phyloP scores from a whole-genome alignment of 2,888 invertebrate species.

The Parelbella ahira region DNA sequence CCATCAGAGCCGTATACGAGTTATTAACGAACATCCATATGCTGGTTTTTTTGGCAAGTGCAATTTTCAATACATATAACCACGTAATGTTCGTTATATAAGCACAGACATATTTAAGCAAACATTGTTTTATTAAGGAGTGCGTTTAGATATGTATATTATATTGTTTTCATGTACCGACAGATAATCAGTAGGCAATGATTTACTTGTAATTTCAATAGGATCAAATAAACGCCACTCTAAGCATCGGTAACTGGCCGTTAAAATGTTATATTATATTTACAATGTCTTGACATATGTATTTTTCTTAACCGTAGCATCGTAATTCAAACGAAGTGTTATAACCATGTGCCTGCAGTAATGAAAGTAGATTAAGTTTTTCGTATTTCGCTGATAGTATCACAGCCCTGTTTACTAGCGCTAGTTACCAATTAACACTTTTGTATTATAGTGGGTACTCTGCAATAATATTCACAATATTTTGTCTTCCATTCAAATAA shows the following conservation, averaged over 20 bases:
- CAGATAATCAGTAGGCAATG: conserved; percentile 28
- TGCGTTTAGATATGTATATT: conserved; percentile 37
- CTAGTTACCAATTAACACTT: conserved; percentile 8
- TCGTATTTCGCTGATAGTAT: conserved; percentile 3
- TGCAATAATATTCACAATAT: conserved; percentile 25
- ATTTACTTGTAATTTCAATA: conserved; percentile 35
- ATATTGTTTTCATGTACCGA: conserved; percentile 28
- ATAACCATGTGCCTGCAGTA: too few relatives aligned
- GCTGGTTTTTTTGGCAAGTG: conserved; percentile 17
- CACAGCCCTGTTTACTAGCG: neutral
- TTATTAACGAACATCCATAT: conserved; percentile 26
- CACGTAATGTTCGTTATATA: conserved; percentile 22
- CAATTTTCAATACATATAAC: conserved; percentile 17
- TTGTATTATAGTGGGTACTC: conserved; percentile 14
- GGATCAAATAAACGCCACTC: conserved; percentile 39
- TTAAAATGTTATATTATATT: neutral
- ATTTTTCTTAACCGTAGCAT: too few relatives aligned
- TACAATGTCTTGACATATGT: too few relatives aligned
- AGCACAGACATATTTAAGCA: conserved; percentile 9
- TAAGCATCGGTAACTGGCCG: conserved; percentile 26
- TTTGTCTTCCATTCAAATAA: conserved; percentile 24
- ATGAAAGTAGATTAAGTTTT: conserved; percentile 1
- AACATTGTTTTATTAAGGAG: conserved; percentile 27
- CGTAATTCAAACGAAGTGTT: too few relatives aligned
- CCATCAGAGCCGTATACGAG: conserved; percentile 15